phyloP scores from a whole-genome alignment of 2,888 invertebrate genomes.

The Gymnocheta viridis region DNA sequence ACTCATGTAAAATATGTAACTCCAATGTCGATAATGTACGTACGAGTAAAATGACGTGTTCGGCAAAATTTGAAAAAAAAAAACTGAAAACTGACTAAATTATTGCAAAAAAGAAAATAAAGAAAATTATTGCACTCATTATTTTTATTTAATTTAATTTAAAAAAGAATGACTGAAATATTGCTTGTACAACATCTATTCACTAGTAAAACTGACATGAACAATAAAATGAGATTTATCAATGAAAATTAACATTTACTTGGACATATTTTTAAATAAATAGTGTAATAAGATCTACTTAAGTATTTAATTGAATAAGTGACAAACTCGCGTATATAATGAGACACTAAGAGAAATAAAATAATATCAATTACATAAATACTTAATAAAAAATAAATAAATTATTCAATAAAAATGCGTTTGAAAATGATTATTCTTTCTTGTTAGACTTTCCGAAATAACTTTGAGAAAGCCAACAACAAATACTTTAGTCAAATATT shows the following conservation, averaged over 20 bases:
- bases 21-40: neutral
- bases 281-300: conserved; percentile 46
- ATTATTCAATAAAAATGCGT: conserved; percentile 3
- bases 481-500: too few species aligned
- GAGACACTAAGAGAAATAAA: neutral
- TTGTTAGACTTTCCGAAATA: too few species aligned
- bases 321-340: too few species aligned
- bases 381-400: neutral
- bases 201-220: conserved; percentile 45
- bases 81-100: too few species aligned
- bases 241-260: conserved; percentile 59
- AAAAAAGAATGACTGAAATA: neutral
- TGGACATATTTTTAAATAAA: conserved; percentile 24
- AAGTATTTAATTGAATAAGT: conserved; percentile 13
- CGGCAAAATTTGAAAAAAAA: too few species aligned
- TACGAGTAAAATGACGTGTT: neutral
- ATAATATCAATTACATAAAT: neutral
- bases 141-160: neutral
- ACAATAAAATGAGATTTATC: conserved; percentile 52
- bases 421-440: neutral
- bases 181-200: neutral
- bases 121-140: neutral
- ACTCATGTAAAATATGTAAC: too few species aligned
- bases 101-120: neutral
- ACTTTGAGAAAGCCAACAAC: too few species aligned